phyloP scores from a whole-genome alignment of 2,113 vertebrate species.

The Pelecanus crispus region DNA sequence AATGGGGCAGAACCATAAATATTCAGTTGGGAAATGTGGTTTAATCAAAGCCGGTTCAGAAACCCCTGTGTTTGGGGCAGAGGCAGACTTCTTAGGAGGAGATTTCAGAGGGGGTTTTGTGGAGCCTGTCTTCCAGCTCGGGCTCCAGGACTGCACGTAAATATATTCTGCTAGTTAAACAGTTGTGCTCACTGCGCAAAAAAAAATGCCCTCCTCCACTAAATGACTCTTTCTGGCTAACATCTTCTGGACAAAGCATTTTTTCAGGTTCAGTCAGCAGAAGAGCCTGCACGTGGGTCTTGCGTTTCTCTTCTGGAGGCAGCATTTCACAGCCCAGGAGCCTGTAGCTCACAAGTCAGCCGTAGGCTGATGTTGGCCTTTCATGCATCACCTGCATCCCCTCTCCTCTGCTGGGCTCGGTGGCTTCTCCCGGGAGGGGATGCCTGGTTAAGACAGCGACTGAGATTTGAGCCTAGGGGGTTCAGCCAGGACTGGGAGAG shows the following conservation, averaged over 20 bases:
- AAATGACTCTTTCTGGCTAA: not conserved
- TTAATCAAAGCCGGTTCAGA: not conserved
- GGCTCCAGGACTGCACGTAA: not conserved
- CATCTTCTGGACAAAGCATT: not conserved
- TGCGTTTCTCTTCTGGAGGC: not conserved
- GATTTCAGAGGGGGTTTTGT: not conserved
- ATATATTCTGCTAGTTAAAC: not conserved
- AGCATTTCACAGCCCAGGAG: not conserved
- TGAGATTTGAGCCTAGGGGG: not conserved
- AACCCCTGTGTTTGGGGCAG: not conserved
- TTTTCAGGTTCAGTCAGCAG: not conserved
- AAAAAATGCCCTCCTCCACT: not conserved
- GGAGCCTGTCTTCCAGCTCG: not conserved
- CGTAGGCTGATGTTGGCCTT: rapidly evolving
- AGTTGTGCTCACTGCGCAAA: not conserved
- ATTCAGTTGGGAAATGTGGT: rapidly evolving
- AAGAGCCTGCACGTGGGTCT: not conserved
- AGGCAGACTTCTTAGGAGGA: not conserved
- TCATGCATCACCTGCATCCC: not conserved
- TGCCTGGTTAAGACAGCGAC: not conserved
- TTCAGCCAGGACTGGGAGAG: not conserved
- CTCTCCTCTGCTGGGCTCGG: not conserved
- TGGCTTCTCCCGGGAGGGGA: not conserved
- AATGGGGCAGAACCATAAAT: not conserved
- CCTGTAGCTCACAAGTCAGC: not conserved